Base-by-base conservation (phyloP, 2,888 invertebrate species). In the Melipona beecheii region DNA sequence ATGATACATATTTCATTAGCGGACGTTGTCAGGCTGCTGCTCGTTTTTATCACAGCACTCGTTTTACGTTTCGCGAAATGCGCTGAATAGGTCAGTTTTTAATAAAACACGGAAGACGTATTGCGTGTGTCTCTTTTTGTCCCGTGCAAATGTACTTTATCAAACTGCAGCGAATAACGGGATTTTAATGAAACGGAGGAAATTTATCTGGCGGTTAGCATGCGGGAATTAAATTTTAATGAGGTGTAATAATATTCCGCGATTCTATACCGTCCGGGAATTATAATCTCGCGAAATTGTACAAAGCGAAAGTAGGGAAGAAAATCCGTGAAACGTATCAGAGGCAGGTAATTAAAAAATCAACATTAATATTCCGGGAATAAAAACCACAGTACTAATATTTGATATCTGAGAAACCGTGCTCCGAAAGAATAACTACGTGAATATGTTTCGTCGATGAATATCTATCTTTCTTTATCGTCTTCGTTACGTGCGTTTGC, bases 121-220 rank as follows among this genome's bases (percentile, higher is more conserved):
- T 43, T 36, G 56, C 19, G n/a, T 24, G n/a, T 24, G 24, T n/a
- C 13, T 72, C 49, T 27, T 60, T 60, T 72, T 71, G n/a, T 13
- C 11, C 13, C 24, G 24, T 31, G 31, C 36, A 52, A 50, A 52
- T 31, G 64, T 64, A 52, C n/a, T 73, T 64, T n/a, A 64, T 64
- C 64, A 73, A 64, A 73, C 49, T 27, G 6, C 50, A 21, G n/a
- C 13, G 71, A 71, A 58, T n/a, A 56, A 73, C n/a, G 73, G 62
- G 50, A 62, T 73, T 73, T 62, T 73, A 73, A 73, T 62, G 49
- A 62, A 73, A 73, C 62, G 60, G 31, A 72, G 62, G 50, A 50
- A 62, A 73, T 62, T 73, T 50, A 73, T 73, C 50, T 62, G n/a
- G 9, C 73, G 21, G 50, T 62, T 50, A 50, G 50, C 62, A 50